These are phyloP conservation scores for Cryptotermes secundus DNA, from an alignment of 1,140 invertebrate species.

Conservation along the genomic window DNA sequence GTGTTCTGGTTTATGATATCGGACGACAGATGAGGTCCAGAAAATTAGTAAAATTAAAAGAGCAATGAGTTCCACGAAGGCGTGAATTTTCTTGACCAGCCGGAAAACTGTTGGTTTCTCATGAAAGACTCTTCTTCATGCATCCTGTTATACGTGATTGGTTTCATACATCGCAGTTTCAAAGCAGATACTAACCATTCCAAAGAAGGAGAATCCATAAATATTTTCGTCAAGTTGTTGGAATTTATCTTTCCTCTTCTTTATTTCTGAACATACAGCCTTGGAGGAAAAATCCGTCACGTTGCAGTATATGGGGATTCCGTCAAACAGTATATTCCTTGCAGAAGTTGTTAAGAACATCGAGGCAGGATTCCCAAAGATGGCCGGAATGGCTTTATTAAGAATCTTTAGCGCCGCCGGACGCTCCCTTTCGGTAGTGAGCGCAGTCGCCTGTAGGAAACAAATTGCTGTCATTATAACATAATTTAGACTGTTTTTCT, in stretches of 20 bases:
- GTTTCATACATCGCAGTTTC: too few species aligned
- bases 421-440: constrained; percentile 52
- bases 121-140: too few species aligned
- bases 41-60: too few species aligned
- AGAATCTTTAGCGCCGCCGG: constrained; percentile 61
- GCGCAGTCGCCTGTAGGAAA: constrained; percentile 47
- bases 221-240: constrained; percentile 57
- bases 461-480: not conserved
- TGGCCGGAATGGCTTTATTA: constrained; percentile 53
- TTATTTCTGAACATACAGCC: constrained; percentile 65
- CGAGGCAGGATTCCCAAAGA: constrained; percentile 62
- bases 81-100: too few species aligned
- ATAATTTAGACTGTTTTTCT: too few species aligned
- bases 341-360: constrained; percentile 62
- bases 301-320: constrained; percentile 66
- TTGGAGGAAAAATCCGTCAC: constrained; percentile 68
- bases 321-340: constrained; percentile 68
- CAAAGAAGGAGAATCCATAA: constrained; percentile 68
- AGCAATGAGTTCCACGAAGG: too few species aligned
- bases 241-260: constrained; percentile 57
- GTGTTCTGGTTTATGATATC: too few species aligned
- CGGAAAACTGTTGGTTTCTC: too few species aligned
- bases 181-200: constrained; percentile 53
- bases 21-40: too few species aligned
- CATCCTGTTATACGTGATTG: too few species aligned